phyloP scores from a whole-genome alignment of 1,140 invertebrate genomes.

The Pachypsylla venusta region DNA sequence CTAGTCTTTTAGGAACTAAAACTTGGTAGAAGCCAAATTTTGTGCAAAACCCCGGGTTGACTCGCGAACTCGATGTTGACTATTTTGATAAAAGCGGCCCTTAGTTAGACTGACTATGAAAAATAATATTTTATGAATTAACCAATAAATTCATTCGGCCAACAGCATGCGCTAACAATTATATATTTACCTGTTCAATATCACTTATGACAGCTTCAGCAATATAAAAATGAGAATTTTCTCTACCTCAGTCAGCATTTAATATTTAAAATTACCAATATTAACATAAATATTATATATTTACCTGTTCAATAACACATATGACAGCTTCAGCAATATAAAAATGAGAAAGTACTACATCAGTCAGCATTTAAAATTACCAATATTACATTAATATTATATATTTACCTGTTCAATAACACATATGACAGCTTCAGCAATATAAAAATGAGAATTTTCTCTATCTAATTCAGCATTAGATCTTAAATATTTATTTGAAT shows the following conservation, averaged over 20 bases:
- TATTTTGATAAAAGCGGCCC: no score
- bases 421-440: slow-evolving; percentile 69
- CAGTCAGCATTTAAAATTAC: no score
- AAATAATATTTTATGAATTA: no score
- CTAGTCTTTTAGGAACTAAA: no score
- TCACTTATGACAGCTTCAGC: slow-evolving; percentile 70
- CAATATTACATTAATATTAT: no score
- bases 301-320: slow-evolving; percentile 60
- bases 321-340: slow-evolving; percentile 71
- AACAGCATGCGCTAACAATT: no score
- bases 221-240: slow-evolving; percentile 75
- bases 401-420: slow-evolving; percentile 63
- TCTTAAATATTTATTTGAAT: slow-evolving; percentile 50
- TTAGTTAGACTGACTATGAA: no score
- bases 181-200: slow-evolving; percentile 61
- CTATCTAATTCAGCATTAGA: slow-evolving; percentile 62
- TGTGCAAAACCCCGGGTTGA: no score
- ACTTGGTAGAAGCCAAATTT: no score
- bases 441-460: slow-evolving; percentile 75
- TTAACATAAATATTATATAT: no score
- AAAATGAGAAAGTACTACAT: slow-evolving; percentile 76
- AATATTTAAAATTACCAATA: slow-evolving; percentile 49
- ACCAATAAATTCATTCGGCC: no score
- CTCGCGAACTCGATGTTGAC: no score
- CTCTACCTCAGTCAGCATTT: slow-evolving; percentile 62